These are phyloP conservation scores for Pipistrellus kuhlii DNA, from an alignment of 2,797 vertebrate genomes.

Conservation along the genomic window DNA sequence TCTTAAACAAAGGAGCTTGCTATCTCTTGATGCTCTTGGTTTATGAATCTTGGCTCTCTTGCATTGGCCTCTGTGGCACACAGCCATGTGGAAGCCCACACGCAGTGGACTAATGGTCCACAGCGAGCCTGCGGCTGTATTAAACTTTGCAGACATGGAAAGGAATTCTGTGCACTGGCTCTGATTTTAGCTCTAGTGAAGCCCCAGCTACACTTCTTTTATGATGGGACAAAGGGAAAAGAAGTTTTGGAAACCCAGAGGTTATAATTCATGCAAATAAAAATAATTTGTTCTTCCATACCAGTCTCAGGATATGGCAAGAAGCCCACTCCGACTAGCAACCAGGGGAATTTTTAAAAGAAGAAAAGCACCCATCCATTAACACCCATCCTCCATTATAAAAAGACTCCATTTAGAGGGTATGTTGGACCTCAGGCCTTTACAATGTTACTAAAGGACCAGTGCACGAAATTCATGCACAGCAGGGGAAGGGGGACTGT, in stretches of 20 bases:
- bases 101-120: not conserved
- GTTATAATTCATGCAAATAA: not conserved
- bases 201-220: not conserved
- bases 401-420: not conserved
- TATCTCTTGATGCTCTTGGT: not conserved
- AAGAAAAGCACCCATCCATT: too few species aligned
- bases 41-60: not conserved
- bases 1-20: not conserved
- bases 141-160: not conserved
- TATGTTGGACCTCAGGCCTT: not conserved
- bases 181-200: not conserved
- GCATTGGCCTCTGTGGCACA: not conserved
- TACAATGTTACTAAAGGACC: not conserved
- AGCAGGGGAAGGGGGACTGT: fast-evolving
- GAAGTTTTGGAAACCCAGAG: not conserved
- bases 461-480: too few species aligned
- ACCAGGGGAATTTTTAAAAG: too few species aligned
- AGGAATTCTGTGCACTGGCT: not conserved
- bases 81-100: not conserved
- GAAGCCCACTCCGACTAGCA: not conserved
- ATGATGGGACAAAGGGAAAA: not conserved
- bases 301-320: not conserved
- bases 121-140: fast-evolving
- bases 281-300: not conserved
- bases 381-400: not conserved